Base-by-base conservation (phyloP, 2,888 invertebrate genomes). In the Metacarcinus magister region DNA sequence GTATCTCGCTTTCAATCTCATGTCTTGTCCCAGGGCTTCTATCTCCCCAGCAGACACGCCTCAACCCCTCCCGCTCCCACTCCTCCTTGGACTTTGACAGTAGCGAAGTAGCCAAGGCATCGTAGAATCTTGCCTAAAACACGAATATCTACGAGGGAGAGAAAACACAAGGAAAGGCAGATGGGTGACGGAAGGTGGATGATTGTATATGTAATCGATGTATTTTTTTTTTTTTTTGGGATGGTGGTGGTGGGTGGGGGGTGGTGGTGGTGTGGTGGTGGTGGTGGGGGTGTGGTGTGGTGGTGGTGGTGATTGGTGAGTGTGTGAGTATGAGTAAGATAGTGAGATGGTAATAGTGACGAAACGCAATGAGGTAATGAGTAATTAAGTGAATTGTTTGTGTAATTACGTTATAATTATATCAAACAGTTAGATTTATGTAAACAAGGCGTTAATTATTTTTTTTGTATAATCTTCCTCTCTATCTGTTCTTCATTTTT, bases 1-100 rank as follows among this genome's bases (percentile, higher is more conserved):
- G 92, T 43, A 92, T 92, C 92, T 13, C 43, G 28, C 48, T 43
- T 48, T 46, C 93, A 46, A 75, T 75, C 93, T 93, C 60, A n/a
- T 32, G 67, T 75, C 75, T 93, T 75, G 67, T 75, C 93, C 93
- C 93, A 43, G 7, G 43, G 60, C 75, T 39, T 67, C 48, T 60
- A 32, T 4, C 93, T 67, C 67, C 75, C 54, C 67, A 39, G 67
- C 43, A 60, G 67, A 75, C 60, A 4, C 93, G n/a, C 60, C 43
- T 19, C 19, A 23, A 0, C 2, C 92, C 93, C 7, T 8, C 48
- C 0, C 54, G n/a, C 19, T 32, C 54, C 39, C 93, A 16, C 19
- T 0, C 28, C n/a, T 60, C 60, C 48, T 28, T 7, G n/a, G 28
- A 10, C 44, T 10, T 23, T 44, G 8, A 44, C 43, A 44, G 91